Conservation (phyloP, 2,888 invertebrate species). For the Tinea trinotella region DNA sequence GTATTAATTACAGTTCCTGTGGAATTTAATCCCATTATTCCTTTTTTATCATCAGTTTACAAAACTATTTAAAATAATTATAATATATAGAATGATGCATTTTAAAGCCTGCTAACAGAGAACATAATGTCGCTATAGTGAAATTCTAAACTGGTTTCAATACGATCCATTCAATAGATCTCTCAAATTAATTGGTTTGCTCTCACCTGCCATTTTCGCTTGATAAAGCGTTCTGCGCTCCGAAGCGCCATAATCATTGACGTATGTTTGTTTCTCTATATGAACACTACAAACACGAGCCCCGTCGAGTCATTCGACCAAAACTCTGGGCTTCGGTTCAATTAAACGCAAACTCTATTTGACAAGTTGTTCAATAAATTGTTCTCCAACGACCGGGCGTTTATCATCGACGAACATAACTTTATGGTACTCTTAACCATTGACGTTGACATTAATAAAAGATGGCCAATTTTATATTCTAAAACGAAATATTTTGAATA, state of each 20-base stretch:
- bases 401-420: background rate
- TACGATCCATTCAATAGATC: background rate
- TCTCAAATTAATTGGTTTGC: conserved; percentile 14
- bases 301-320: background rate
- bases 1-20: too few species aligned
- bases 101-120: background rate
- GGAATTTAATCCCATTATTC: too few species aligned
- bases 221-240: conserved; percentile 6
- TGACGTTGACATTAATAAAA: conserved; percentile 1
- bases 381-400: background rate
- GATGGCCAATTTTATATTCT: background rate
- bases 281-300: background rate
- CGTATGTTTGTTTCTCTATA: conserved; percentile 9
- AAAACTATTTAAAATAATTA: too few species aligned
- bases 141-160: conserved; percentile 6
- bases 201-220: conserved; percentile 3
- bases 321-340: conserved; percentile 10
- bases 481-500: background rate
- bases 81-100: too few species aligned
- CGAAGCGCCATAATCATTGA: background rate
- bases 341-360: conserved; percentile 16
- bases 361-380: conserved; percentile 14
- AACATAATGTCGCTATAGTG: background rate
- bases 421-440: background rate
- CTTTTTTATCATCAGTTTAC: too few species aligned